Conservation (phyloP, 1,140 invertebrate genomes). For the Globodera ellingtonae region DNA sequence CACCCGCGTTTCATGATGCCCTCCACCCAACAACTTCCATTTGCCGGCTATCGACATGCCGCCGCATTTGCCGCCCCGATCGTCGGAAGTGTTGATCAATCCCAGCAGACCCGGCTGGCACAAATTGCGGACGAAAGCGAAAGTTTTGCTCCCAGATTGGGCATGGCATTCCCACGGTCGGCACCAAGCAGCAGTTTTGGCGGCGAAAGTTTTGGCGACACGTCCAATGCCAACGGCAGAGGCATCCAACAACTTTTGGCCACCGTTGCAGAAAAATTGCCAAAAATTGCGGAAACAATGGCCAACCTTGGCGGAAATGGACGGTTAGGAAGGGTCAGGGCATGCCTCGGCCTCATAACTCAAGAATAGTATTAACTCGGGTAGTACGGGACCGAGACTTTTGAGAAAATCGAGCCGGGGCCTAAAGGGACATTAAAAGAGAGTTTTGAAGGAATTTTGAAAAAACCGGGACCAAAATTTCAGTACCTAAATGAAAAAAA, state of each 20-base stretch:
- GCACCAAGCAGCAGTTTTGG: conserved; percentile 1
- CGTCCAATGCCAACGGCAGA: neutral
- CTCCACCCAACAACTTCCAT: conserved; percentile 4
- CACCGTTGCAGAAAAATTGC: conserved; percentile 29
- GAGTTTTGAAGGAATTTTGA: too few species aligned
- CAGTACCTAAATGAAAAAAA: too few species aligned
- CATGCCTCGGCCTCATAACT: too few species aligned
- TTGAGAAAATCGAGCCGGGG: too few species aligned
- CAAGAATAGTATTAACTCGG: too few species aligned
- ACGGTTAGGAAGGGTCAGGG: too few species aligned
- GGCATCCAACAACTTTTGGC: conserved; percentile 23
- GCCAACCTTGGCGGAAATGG: neutral
- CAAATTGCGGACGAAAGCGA: conserved; percentile 22
- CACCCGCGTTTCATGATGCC: neutral
- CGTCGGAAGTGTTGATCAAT: neutral
- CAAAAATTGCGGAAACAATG: conserved; percentile 30
- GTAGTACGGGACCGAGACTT: too few species aligned
- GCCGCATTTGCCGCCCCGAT: neutral
- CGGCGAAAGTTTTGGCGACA: neutral
- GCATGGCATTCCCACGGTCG: neutral
- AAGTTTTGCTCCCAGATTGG: conserved; percentile 9
- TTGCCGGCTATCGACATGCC: conserved; percentile 12
- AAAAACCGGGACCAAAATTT: too few species aligned
- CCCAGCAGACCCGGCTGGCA: conserved; percentile 5
- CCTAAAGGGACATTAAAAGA: too few species aligned